Percentiles rank a stretch among this genome's conserved stretches.
phyloP scores from a whole-genome alignment of 2,888 invertebrate species.

The Andrena flavipes region DNA sequence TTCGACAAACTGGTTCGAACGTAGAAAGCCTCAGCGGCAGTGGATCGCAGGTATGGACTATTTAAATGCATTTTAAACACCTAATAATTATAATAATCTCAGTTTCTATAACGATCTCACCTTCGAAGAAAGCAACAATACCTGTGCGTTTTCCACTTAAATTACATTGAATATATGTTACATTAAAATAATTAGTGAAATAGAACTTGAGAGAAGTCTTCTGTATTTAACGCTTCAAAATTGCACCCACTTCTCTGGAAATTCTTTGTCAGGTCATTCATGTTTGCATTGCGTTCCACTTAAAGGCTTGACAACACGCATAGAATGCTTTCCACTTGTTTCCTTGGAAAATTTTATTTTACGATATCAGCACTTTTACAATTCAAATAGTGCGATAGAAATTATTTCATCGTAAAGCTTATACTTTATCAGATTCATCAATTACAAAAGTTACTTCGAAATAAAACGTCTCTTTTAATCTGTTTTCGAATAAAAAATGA shows the following conservation, averaged over 20 bases:
- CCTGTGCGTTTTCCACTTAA: neutral
- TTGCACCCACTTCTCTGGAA: conserved; percentile 36
- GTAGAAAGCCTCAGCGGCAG: conserved; percentile 81
- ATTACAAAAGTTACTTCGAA: conserved; percentile 1
- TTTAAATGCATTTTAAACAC: conserved; percentile 35
- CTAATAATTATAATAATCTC: neutral
- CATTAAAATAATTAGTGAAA: neutral
- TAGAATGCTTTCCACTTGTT: conserved; percentile 55
- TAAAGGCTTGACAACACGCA: conserved; percentile 61
- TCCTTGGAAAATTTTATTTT: neutral
- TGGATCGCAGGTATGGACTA: conserved; percentile 79
- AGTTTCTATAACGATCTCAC: no score
- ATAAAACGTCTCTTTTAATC: neutral
- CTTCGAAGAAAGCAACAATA: neutral
- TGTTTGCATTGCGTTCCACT: conserved; percentile 29
- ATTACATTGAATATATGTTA: neutral
- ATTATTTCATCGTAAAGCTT: neutral
- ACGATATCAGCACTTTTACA: neutral
- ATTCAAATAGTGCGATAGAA: neutral
- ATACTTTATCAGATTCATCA: neutral
- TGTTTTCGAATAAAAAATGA: neutral
- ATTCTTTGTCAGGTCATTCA: conserved; percentile 35
- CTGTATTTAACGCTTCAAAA: neutral
- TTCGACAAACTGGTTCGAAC: conserved; percentile 88
- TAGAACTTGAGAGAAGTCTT: neutral